Evolutionary conservation across 1,140 invertebrate species (phyloP).

Genomic region (Procambarus virginalis): DNA sequence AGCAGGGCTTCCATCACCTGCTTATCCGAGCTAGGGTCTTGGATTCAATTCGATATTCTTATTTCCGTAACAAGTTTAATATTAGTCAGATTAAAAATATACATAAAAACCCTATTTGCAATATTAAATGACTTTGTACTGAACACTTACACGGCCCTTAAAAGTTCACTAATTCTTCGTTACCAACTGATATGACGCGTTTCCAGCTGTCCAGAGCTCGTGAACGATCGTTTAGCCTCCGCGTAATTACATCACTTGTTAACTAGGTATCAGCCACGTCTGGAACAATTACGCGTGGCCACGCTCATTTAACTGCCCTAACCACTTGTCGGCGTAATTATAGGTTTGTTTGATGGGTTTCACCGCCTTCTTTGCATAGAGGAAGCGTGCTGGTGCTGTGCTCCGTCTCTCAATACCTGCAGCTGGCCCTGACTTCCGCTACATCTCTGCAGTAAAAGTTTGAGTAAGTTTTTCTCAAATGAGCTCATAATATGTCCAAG

Average conservation of each 20-base stretch:
- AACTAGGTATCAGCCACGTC: slow-evolving; percentile 23
- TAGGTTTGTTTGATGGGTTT: slow-evolving; percentile 28
- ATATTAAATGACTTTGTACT: too few species aligned
- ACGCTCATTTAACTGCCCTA: slow-evolving; percentile 39
- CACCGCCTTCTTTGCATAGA: slow-evolving; percentile 46
- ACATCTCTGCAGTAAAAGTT: too few species aligned
- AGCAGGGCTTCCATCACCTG: too few species aligned
- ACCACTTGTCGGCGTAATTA: slow-evolving; percentile 52
- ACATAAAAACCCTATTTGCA: too few species aligned
- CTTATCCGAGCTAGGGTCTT: too few species aligned
- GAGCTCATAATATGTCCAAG: too few species aligned
- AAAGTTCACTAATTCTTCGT: neutral
- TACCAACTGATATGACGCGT: neutral
- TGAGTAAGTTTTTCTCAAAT: too few species aligned
- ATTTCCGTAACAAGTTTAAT: too few species aligned
- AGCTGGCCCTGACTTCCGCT: neutral
- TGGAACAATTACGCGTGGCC: slow-evolving; percentile 35
- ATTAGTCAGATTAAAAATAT: too few species aligned
- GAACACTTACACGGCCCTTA: neutral
- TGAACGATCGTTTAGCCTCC: slow-evolving; percentile 32
- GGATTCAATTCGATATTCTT: too few species aligned
- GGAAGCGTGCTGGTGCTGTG: too few species aligned
- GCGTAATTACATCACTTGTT: slow-evolving; percentile 45
- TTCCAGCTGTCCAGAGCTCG: neutral
- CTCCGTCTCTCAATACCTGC: neutral